A percentile compares a stretch with the other conserved stretches of the same genome.
Evolutionary conservation across 2,888 invertebrate genomes (phyloP).

Genomic region (Erebia ligea): DNA sequence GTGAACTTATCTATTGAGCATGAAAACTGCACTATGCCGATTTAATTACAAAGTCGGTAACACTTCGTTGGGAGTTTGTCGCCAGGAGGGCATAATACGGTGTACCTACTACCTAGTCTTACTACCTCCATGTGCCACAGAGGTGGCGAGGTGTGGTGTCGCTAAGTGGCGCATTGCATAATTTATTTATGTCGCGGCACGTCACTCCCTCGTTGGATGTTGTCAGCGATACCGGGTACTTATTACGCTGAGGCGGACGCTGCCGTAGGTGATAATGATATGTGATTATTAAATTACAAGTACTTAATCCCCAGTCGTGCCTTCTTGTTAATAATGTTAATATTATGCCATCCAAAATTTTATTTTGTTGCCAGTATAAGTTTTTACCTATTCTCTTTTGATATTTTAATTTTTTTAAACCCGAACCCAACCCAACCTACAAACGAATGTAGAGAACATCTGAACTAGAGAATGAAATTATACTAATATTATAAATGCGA

Average conservation of each 20-base stretch:
- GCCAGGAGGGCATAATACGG: slow-evolving; percentile 28
- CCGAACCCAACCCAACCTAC: too few species aligned
- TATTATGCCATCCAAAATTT: not conserved
- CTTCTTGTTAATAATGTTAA: slow-evolving; percentile 7
- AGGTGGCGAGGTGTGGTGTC: slow-evolving; percentile 52
- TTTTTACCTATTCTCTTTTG: too few species aligned
- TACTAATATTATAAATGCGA: too few species aligned
- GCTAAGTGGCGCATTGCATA: slow-evolving; percentile 74
- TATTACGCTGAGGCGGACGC: slow-evolving; percentile 50
- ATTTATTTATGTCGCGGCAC: slow-evolving; percentile 79
- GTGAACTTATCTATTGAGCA: not conserved
- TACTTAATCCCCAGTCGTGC: not conserved
- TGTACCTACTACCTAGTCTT: not conserved
- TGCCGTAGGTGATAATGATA: slow-evolving; percentile 18
- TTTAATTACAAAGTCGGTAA: not conserved
- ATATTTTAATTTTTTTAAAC: too few species aligned
- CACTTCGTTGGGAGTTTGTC: slow-evolving; percentile 18
- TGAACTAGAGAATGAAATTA: too few species aligned
- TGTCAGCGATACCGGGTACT: slow-evolving; percentile 56
- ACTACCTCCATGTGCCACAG: slow-evolving; percentile 23
- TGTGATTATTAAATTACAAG: slow-evolving; percentile 21
- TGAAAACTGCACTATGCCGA: not conserved
- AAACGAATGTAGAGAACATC: too few species aligned
- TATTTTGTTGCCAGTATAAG: not conserved
- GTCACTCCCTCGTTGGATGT: slow-evolving; percentile 66